These are phyloP conservation scores for Gavialis gangeticus DNA, from an alignment of 2,113 vertebrate genomes.

Conservation along the genomic window DNA sequence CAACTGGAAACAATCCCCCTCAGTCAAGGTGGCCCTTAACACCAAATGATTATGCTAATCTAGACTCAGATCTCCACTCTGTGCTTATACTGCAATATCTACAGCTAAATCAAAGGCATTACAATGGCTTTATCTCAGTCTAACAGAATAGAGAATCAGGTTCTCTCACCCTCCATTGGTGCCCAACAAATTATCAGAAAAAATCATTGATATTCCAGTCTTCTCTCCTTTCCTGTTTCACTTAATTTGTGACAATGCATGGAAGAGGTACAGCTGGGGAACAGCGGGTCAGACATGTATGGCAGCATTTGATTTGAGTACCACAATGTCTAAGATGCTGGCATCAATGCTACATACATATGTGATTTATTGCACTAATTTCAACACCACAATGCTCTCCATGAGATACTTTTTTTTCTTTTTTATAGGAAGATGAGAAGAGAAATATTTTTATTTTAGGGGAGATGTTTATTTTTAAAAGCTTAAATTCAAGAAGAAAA, in stretches of 20 bases:
- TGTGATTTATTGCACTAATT: not conserved
- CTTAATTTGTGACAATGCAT: not conserved
- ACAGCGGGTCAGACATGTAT: no score
- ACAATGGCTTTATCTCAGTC: not conserved
- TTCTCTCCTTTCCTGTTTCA: not conserved
- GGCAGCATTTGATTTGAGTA: not conserved
- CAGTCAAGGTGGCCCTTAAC: not conserved
- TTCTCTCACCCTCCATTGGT: not conserved
- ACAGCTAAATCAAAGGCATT: not conserved
- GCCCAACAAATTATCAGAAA: not conserved
- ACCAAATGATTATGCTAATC: not conserved
- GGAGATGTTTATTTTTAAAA: not conserved
- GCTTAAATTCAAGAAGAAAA: not conserved
- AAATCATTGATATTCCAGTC: not conserved
- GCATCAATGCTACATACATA: not conserved
- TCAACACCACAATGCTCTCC: not conserved
- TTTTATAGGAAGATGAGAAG: not conserved
- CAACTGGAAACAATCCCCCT: not conserved
- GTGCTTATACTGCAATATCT: not conserved
- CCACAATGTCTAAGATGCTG: not conserved
- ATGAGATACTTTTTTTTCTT: not conserved
- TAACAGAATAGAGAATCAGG: not conserved
- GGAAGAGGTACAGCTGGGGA: not conserved
- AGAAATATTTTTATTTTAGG: accelerated
- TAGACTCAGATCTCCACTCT: not conserved